Conservation (phyloP, 2,797 vertebrate species). For the Lutjanus argentimaculatus region DNA sequence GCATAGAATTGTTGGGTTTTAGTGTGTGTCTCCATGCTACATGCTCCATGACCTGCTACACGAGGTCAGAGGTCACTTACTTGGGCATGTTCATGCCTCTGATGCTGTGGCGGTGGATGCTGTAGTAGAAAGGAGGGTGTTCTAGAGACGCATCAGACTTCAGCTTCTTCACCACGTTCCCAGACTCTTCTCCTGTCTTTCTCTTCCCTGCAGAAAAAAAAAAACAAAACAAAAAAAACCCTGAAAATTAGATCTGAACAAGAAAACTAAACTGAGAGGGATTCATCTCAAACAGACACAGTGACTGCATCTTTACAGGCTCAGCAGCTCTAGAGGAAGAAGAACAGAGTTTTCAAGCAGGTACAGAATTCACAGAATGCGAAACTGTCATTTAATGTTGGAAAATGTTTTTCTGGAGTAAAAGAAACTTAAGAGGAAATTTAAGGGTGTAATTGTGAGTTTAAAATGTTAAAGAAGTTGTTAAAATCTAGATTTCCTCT, state of each 20-base stretch:
- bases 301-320: not conserved
- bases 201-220: constrained; percentile 89
- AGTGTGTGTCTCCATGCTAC: not conserved
- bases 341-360: no score
- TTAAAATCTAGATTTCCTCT: not conserved
- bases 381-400: no score
- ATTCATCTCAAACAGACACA: no score
- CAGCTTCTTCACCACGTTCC: constrained; percentile 88
- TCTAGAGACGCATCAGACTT: constrained; percentile 88
- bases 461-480: not conserved
- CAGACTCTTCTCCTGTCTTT: constrained; percentile 86
- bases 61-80: constrained; percentile 82
- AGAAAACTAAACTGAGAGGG: not conserved
- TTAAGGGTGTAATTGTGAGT: not conserved
- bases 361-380: not conserved
- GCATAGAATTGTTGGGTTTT: no score
- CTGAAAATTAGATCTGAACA: not conserved
- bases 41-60: no score
- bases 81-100: constrained; percentile 98
- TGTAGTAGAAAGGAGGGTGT: constrained; percentile 98
- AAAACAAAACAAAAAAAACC: constrained; percentile 3
- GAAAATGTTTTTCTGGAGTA: not conserved
- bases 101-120: constrained; percentile 97
- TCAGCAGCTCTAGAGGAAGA: not conserved
- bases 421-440: not conserved